Conservation (phyloP, 2,113 vertebrate species). For the Nothobranchius kuhntae region DNA sequence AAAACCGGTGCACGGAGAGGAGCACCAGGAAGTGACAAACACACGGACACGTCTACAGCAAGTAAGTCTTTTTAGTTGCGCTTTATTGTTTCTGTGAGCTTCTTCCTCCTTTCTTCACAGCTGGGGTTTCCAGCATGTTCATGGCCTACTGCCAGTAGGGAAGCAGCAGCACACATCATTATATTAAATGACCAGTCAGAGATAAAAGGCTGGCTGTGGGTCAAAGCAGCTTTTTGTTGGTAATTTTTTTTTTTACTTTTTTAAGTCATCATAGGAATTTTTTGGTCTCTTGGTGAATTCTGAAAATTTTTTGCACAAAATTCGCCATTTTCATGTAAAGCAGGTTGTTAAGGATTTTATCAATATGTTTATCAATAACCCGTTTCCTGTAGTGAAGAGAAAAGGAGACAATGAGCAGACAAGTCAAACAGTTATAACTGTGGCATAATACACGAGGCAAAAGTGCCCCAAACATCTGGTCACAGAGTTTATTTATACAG, state of each 20-base stretch:
- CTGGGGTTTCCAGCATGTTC: not conserved
- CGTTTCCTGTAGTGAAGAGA: no score
- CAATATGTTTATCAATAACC: not conserved
- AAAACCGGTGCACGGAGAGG: slow-evolving; percentile 90
- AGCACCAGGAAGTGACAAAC: slow-evolving; percentile 90
- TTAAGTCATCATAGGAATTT: not conserved
- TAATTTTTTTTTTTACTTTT: no score
- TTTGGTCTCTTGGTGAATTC: not conserved
- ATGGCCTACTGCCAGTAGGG: not conserved
- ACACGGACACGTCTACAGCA: slow-evolving; percentile 89
- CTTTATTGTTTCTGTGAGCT: slow-evolving; percentile 5
- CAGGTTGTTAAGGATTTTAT: not conserved
- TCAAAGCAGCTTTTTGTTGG: not conserved
- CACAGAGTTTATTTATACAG: no score
- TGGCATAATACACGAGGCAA: no score
- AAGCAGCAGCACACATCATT: no score
- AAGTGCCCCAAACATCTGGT: no score
- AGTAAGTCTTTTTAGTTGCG: slow-evolving; percentile 73
- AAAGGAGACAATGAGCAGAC: no score
- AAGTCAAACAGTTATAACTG: no score
- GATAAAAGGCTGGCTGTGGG: not conserved
- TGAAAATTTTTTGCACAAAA: not conserved
- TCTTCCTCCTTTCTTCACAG: not conserved
- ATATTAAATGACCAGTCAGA: no score
- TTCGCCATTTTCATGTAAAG: not conserved